A percentile compares a stretch with the other conserved stretches of the same genome.
phyloP scores from a whole-genome alignment of 1,140 invertebrate species.

The Drosophila bocki region DNA sequence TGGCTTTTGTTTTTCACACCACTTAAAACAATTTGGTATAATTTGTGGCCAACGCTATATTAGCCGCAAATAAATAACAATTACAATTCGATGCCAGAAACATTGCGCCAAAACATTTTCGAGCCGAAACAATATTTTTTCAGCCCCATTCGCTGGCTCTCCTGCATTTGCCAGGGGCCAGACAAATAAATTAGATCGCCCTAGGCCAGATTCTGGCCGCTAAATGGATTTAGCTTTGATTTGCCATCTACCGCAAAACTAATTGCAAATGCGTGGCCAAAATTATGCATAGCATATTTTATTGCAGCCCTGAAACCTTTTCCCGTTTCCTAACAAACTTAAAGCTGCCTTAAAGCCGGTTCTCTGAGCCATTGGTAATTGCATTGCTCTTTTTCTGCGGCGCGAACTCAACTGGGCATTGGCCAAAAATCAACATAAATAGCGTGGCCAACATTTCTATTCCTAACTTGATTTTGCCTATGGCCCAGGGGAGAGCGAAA shows the following conservation, averaged over 20 bases:
- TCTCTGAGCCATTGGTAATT: constrained; percentile 55
- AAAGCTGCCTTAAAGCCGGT: constrained; percentile 44
- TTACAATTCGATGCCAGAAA: constrained; percentile 61
- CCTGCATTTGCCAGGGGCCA: constrained; percentile 61
- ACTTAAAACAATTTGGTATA: constrained; percentile 31
- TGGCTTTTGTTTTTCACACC: neutral
- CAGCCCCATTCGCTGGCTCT: constrained; percentile 16
- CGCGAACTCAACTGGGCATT: constrained; percentile 50
- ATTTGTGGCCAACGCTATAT: constrained; percentile 56
- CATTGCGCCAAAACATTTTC: constrained; percentile 47
- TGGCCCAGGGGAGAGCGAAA: constrained; percentile 26
- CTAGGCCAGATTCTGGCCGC: constrained; percentile 17
- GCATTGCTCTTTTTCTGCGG: constrained; percentile 54
- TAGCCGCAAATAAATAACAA: constrained; percentile 82
- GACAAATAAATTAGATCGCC: constrained; percentile 76
- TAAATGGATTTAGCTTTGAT: constrained; percentile 59
- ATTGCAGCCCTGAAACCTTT: neutral
- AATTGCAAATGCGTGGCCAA: constrained; percentile 54
- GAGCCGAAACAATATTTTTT: constrained; percentile 59
- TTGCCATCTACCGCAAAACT: constrained; percentile 48
- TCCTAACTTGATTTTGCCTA: constrained; percentile 78
- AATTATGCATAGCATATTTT: constrained; percentile 58
- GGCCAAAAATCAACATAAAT: constrained; percentile 80
- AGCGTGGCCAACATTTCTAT: constrained; percentile 79
- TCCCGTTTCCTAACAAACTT: constrained; percentile 17